Evolutionary conservation across 2,888 invertebrate genomes (phyloP), one percentile per base, ranked within the genome.

Genomic region (Drosophila borborema): DNA sequence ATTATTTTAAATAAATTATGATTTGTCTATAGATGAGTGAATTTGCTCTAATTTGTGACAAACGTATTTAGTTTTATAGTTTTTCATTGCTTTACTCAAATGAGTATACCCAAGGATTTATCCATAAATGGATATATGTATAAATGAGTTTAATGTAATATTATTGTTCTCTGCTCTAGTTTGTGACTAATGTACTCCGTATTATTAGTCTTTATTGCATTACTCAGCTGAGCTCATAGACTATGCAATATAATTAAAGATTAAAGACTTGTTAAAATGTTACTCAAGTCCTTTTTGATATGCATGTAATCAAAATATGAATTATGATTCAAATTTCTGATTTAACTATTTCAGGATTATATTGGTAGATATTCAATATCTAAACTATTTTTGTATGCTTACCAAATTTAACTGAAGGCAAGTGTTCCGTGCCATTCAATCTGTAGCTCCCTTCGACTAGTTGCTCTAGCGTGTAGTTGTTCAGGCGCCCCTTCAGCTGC

Each of bases 391-490:
- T 16, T 9, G 16, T 34, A 1, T 87, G 64, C 88, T 84, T 76
- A 93, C 93, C 89, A 82, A 95, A 95, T 51, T 89, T 91, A 10
- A 92, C 93, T 16, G 91, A 86, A 45, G 91, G 72, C 40, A 95
- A 90, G 6, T 90, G 90, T 90, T 95, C 95, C 65, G 93, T 82
- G 34, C 89, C 91, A 40, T 94, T 93, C 72, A 93, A 94, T 82
- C 94, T 94, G 64, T 95, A 93, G 58, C 94, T 94, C 58, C 93
- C 94, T 40, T 92, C 80, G 10, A 93, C 80, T 38, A 95, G 86
- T 58, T 94, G 90, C 1, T 92, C 84, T 23, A 95, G 80, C 41
- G 93, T 90, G 18, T 94, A 91, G 12, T 93, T 93, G 81, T 94
- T 94, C 4, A 95, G 71, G 18, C 81, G 90, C n/a, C 92, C 92